Percentiles rank a stretch among this genome's conserved stretches.
phyloP scores from a whole-genome alignment of 2,888 invertebrate species.

The Chrysina gloriosa region DNA sequence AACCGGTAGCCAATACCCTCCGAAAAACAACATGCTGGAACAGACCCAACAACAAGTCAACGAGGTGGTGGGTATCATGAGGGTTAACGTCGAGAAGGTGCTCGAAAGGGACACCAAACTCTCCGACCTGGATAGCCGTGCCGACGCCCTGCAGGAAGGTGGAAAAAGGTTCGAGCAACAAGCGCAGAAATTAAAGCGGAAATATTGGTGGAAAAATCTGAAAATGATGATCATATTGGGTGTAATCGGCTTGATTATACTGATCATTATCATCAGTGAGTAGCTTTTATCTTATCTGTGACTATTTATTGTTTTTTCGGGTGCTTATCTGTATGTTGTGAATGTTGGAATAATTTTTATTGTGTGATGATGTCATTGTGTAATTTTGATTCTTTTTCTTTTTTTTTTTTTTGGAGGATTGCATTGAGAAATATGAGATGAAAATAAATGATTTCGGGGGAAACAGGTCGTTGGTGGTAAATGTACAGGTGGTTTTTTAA shows the following conservation, averaged over 20 bases:
- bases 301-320: background rate
- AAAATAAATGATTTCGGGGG: too few relatives aligned
- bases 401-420: too few relatives aligned
- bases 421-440: too few relatives aligned
- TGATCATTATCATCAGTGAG: conserved; percentile 92
- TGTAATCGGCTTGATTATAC: conserved; percentile 82
- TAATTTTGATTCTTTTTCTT: too few relatives aligned
- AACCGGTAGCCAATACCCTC: conserved; percentile 7
- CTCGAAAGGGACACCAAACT: conserved; percentile 95
- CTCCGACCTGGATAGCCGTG: conserved; percentile 94
- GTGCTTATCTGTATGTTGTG: background rate
- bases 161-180: conserved; percentile 97
- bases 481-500: too few relatives aligned
- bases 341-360: background rate
- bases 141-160: conserved; percentile 93
- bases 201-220: conserved; percentile 97
- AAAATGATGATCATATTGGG: conserved; percentile 97
- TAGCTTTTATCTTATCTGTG: conserved; percentile 49
- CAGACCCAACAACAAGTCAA: conserved; percentile 65
- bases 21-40: conserved; percentile 53
- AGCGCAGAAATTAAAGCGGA: conserved; percentile 95
- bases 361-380: background rate
- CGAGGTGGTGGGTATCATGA: conserved; percentile 93
- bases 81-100: conserved; percentile 95
- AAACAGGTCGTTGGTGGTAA: too few relatives aligned